These are phyloP conservation scores for Acleris literana DNA, from an alignment of 2,888 invertebrate genomes.

Conservation along the genomic window DNA sequence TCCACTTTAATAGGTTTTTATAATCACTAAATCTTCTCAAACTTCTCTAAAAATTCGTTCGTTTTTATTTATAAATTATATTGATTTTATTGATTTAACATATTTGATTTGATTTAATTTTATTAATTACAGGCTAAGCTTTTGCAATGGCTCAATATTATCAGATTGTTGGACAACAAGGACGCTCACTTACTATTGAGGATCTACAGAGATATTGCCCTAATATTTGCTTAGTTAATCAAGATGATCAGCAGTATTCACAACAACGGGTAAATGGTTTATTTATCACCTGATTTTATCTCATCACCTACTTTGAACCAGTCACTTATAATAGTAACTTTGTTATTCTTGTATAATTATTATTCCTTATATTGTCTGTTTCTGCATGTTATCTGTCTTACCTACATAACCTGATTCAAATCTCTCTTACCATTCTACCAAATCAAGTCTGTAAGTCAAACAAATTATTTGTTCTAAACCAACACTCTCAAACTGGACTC, in stretches of 20 bases:
- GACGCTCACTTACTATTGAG: constrained; percentile 80
- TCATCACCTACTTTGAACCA: no score
- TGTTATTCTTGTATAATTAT: no score
- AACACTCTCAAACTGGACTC: no score
- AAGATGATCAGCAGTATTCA: constrained; percentile 78
- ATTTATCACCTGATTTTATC: not conserved
- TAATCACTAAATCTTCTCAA: not conserved
- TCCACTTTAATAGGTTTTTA: constrained; percentile 14
- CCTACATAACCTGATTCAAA: no score
- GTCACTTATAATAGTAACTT: no score
- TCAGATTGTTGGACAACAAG: constrained; percentile 85
- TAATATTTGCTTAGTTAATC: constrained; percentile 82
- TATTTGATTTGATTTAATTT: not conserved
- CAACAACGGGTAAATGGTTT: constrained; percentile 69
- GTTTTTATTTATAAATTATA: constrained; percentile 3
- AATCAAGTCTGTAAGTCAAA: no score
- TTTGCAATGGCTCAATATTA: constrained; percentile 88
- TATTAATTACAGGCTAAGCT: constrained; percentile 63
- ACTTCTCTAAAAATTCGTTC: not conserved
- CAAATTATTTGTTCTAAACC: no score
- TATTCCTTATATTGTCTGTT: no score
- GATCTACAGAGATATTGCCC: constrained; percentile 86
- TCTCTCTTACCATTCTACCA: no score
- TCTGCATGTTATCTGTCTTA: no score
- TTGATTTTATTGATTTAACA: not conserved